phyloP scores from a whole-genome alignment of 2,113 vertebrate genomes.

The Tupaia chinensis region DNA sequence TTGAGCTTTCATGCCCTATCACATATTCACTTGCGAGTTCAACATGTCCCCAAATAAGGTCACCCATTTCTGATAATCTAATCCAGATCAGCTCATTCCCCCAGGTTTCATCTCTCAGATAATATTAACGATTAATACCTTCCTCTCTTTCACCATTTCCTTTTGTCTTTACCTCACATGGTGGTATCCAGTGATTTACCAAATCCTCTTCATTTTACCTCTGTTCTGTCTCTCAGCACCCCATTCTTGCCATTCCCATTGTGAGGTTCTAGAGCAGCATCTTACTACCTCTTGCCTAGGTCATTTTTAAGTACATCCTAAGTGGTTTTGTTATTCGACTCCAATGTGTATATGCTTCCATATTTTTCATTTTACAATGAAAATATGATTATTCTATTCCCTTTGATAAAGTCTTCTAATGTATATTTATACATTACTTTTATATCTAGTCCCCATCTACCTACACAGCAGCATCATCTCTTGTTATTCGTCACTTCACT shows the following conservation, averaged over 20 bases:
- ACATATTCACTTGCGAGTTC: background rate
- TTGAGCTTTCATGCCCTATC: background rate
- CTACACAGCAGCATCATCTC: background rate
- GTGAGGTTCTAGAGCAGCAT: background rate
- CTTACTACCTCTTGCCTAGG: background rate
- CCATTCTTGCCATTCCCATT: background rate
- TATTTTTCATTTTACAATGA: background rate
- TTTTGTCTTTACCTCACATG: background rate
- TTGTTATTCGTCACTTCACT: background rate
- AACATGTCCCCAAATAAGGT: background rate
- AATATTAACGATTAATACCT: background rate
- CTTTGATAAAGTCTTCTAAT: background rate
- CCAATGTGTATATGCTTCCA: background rate
- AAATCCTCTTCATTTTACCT: background rate
- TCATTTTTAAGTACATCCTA: background rate
- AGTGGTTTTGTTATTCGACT: background rate
- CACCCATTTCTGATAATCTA: background rate
- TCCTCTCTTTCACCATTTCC: background rate
- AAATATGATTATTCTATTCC: background rate
- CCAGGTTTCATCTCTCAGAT: background rate
- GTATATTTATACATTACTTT: background rate
- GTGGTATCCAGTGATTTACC: background rate
- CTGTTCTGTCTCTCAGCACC: background rate
- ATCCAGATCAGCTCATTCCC: background rate
- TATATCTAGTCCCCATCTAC: background rate